Conservation (phyloP, 2,113 vertebrate genomes). For the Corythornis madagascariensis region DNA sequence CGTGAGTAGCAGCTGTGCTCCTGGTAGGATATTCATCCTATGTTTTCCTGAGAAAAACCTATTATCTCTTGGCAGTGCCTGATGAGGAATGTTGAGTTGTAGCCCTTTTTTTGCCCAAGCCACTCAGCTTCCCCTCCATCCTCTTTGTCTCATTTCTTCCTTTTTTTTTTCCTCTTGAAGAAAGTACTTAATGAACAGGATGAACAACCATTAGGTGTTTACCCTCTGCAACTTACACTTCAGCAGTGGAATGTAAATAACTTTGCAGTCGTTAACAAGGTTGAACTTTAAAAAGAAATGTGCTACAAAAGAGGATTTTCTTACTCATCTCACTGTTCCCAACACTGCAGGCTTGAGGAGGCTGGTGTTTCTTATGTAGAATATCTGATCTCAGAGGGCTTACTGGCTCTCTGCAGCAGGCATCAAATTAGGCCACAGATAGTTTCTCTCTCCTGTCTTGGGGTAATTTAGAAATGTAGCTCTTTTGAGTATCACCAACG, state of each 20-base stretch:
- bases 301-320: slow-evolving; percentile 34
- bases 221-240: slow-evolving; percentile 44
- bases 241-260: slow-evolving; percentile 50
- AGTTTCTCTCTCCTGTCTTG: not conserved
- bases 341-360: not conserved
- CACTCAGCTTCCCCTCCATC: not conserved
- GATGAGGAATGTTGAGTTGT: not conserved
- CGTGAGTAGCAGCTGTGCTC: not conserved
- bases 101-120: not conserved
- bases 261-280: slow-evolving; percentile 38
- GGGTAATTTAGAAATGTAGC: not conserved
- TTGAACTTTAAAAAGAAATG: slow-evolving; percentile 53
- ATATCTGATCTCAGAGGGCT: not conserved
- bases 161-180: not conserved
- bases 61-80: not conserved
- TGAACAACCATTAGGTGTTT: slow-evolving; percentile 55
- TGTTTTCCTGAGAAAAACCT: not conserved
- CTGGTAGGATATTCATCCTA: not conserved
- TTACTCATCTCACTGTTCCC: slow-evolving; percentile 13
- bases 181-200: slow-evolving; percentile 39
- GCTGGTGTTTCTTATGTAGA: not conserved
- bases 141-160: not conserved
- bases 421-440: slow-evolving; percentile 17
- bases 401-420: not conserved
- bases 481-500: not conserved